A percentile compares a stretch with the other conserved stretches of the same genome.
Conservation (phyloP, 2,888 invertebrate genomes). For the Arctia plantaginis region DNA sequence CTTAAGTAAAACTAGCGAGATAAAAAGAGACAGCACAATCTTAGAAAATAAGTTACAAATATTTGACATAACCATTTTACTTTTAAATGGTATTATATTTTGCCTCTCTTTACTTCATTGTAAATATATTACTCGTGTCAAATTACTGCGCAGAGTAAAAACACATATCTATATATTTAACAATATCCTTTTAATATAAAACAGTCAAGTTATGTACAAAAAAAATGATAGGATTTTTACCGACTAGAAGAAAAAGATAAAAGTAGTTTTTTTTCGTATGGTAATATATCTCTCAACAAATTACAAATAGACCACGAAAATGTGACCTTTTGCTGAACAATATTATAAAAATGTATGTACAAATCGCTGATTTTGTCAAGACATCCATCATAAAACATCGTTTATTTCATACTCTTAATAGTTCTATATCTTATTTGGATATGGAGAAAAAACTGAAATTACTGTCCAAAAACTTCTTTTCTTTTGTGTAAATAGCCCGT, state of each 20-base stretch:
- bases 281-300: slow-evolving; percentile 51
- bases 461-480: background rate
- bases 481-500: background rate
- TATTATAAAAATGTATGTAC: slow-evolving; percentile 4
- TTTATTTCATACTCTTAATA: background rate
- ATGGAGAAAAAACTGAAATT: background rate
- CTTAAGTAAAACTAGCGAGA: background rate
- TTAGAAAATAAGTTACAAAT: background rate
- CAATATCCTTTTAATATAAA: slow-evolving; percentile 19
- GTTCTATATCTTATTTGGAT: background rate
- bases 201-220: slow-evolving; percentile 52
- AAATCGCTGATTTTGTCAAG: background rate
- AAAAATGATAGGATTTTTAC: slow-evolving; percentile 53
- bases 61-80: background rate
- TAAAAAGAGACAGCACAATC: background rate
- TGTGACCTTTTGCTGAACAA: slow-evolving; percentile 5
- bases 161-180: background rate
- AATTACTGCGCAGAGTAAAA: background rate
- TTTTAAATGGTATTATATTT: background rate
- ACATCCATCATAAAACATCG: background rate
- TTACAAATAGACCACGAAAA: slow-evolving; percentile 35
- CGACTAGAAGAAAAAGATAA: slow-evolving; percentile 67
- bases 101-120: background rate
- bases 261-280: slow-evolving; percentile 51
- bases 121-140: background rate